phyloP scores from a whole-genome alignment of 2,113 vertebrate genomes.

The Alaudala cheleensis region DNA sequence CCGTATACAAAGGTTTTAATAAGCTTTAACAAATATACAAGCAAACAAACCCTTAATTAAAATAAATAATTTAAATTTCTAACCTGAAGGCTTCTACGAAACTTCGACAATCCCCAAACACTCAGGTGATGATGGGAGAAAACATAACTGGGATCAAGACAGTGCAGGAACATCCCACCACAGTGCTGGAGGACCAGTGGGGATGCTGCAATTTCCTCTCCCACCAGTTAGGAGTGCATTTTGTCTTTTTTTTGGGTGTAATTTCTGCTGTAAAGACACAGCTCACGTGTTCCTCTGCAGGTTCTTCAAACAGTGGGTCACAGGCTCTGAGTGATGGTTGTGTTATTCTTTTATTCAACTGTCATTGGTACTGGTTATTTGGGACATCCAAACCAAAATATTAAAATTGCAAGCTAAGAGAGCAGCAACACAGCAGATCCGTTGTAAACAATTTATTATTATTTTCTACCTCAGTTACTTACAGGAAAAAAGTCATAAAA shows the following conservation, averaged over 20 bases:
- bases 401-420: conserved; percentile 72
- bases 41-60: conserved; percentile 34
- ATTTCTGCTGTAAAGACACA: neutral
- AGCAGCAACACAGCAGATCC: conserved; percentile 75
- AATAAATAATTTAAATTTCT: neutral
- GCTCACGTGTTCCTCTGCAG: neutral
- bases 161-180: neutral
- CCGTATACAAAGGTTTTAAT: conserved; percentile 1
- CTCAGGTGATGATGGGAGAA: neutral
- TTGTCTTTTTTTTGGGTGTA: neutral
- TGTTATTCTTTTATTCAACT: conserved; percentile 55
- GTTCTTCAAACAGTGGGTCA: neutral
- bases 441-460: conserved; percentile 79
- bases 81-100: neutral
- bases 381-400: conserved; percentile 46
- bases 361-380: conserved; percentile 64
- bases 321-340: neutral
- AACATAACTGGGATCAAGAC: neutral
- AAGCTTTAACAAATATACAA: conserved; percentile 20
- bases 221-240: neutral
- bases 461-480: conserved; percentile 77
- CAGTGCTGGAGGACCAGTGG: neutral
- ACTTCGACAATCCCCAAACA: neutral
- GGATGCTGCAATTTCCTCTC: neutral
- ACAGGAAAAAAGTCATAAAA: conserved; percentile 68